Base-by-base conservation (phyloP, 2,888 invertebrate genomes). In the Eueremaeus valkanovi region DNA sequence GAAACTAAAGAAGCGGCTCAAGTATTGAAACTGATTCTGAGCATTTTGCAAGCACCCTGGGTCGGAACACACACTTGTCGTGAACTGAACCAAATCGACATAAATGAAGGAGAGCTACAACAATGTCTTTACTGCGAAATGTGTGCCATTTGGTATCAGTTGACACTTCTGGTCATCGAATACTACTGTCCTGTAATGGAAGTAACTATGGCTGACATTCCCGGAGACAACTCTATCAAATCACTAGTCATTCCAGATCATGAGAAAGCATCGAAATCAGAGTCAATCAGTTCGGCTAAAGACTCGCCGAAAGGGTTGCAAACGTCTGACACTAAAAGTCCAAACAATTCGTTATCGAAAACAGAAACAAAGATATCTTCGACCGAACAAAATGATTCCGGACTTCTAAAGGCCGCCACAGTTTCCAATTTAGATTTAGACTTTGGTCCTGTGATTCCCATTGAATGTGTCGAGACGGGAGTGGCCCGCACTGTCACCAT, bases 41-140 rank as follows among this genome's bases (percentile, higher is more conserved):
- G 88, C 79, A 92, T 92, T 88, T 87, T 93, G 51, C 87, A 88
- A 1, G 68, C 73, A 18, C 63, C 68, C 16, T 63, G 68, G 45
- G 45, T 58, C 21, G 77, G 76, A n/a, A 66, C 70, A 0, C 76
- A 77, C 24, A 72, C 75, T 16, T 75, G 75, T 63, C 13, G 24
- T 16, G 58, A 72, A 1, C 3, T 21, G 8, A 13, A 24, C 6
- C 40, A 21, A 16, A 1, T 29, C 1, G 63, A 75, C 9, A 0
- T 51, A 82, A n/a, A 82, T 82, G 80, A 85, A 81, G 83, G 84
- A 79, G 84, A 84, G 49, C 83, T 84, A 51, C 82, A 83, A 36
- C 94, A 95, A 82, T 98, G 97, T 82, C 88, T 90, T 73, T 93
- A 92, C 83, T 98, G 97, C 84, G 95, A 95, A 83, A 91, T 94